Evolutionary conservation across 2,113 vertebrate species (phyloP), one percentile per base, ranked within the genome.

Genomic region (Strix uralensis): DNA sequence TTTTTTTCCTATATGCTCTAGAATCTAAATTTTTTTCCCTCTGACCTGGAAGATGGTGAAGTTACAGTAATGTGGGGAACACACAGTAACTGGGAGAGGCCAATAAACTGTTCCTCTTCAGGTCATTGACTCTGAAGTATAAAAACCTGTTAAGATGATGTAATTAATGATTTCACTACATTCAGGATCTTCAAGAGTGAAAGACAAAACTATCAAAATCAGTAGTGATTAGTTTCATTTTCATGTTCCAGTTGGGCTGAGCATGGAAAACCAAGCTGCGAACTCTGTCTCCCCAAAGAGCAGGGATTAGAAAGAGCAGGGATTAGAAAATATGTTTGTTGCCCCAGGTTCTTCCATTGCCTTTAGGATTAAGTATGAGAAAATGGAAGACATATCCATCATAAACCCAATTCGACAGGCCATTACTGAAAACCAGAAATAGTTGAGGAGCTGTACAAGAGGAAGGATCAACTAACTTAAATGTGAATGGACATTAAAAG

Each of bases 371-470:
- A 32, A 62, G 51, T 54, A 1, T 81, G 54, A 80, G 38, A 49
- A 74, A 47, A 74, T 34, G 12, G 34, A 88, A 86, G 34, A 32
- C 11, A 27, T 54, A 59, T 58, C 46, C 55, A 38, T 61, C 42
- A 17, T 11, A 66, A 59, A 38, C 25, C 20, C 2, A 69, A 6
- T 70, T 70, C 54, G 73, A 40, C 61, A 20, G 16, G 7, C 29
- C 17, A 2, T 74, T 54, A 21, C 0, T 0, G 30, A 55, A 59
- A 40, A 61, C 8, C 40, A 80, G 38, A 81, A 83, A n/a, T 29
- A 77, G 21, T 29, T 72, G 15, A 72, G 42, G 62, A 63, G 46
- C 34, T 40, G 14, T 73, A 34, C 34, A 55, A 55, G 44, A 59
- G 26, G 16, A 57, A 26, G 40, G 15, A 89, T 49, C 42, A 73